phyloP scores from a whole-genome alignment of 2,888 invertebrate species.

The Dryocosmus kuriphilus region DNA sequence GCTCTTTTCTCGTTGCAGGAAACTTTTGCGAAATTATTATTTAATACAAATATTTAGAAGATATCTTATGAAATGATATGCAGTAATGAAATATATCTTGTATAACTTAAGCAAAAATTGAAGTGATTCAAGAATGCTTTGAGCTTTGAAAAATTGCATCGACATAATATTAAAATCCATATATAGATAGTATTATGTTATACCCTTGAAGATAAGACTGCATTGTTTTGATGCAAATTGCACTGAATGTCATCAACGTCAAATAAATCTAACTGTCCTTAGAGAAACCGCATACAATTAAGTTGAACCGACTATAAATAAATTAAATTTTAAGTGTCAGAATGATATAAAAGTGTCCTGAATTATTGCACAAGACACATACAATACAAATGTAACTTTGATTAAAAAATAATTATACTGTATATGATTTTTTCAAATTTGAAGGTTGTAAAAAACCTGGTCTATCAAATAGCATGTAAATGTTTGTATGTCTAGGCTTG shows the following conservation, averaged over 20 bases:
- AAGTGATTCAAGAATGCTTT: background rate
- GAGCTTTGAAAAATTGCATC: background rate
- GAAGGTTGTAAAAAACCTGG: no score
- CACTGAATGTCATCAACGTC: background rate
- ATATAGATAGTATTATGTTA: background rate
- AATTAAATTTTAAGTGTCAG: background rate
- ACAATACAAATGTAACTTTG: background rate
- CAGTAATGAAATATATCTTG: background rate
- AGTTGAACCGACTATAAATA: background rate
- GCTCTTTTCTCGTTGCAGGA: background rate
- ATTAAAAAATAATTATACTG: background rate
- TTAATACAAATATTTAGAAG: no score
- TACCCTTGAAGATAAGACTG: background rate
- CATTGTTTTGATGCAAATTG: constrained; percentile 3
- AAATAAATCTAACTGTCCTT: background rate
- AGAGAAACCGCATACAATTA: background rate
- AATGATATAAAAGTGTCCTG: background rate
- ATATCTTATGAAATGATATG: background rate
- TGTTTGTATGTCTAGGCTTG: no score
- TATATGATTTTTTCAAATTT: background rate
- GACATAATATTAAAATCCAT: background rate
- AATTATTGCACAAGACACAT: background rate
- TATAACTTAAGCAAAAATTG: background rate
- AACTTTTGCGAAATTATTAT: no score
- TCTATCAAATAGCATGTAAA: no score